Base-by-base conservation (phyloP, 2,888 invertebrate species). In the Drosophila affinis region DNA sequence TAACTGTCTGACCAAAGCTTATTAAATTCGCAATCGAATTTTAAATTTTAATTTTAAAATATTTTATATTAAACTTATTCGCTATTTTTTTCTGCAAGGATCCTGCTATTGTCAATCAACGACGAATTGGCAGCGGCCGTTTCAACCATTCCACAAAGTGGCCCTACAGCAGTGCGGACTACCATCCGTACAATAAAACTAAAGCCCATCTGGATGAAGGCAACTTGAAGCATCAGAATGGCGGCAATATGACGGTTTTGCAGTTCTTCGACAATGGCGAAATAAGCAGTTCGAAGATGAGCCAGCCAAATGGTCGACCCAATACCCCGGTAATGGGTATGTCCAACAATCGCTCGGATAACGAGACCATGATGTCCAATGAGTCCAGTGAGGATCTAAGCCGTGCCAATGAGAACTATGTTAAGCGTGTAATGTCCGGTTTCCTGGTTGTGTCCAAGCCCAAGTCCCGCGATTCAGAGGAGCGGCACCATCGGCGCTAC, bases 91-190 rank as follows among this genome's bases (percentile, higher is more conserved):
- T 5, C 18, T 47, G 5, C 27, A 9, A 90, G 90, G 91, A 91
- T 76, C 77, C 90, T 3, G 86, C 89, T 6, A 85, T 89, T 55
- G 89, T 90, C 54, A 90, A 87, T 75, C 90, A 89, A 52, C 83
- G 91, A 34, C 91, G 91, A 9, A 91, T 91, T 54, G 91, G 91
- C 9, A 91, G 91, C 57, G 91, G 91, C 34, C 91, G 91, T n/a
- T 64, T 91, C 9, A 82, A 86, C 2, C 89, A 90, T 53, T 75
- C 77, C 1, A 39, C 39, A 39, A 91, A 91, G 75, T 91, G 88
- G 87, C 76, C 87, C 3, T 80, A 79, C 47, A 78, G 68, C 54
- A 75, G 71, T 18, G 61, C 61, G 51, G 76, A 76, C 29, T 76
- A 71, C 58, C 79, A 76, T 48, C 59, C 59, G 5, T 75, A 78